Evolutionary conservation across 2,888 invertebrate species (phyloP), one percentile per base, ranked within the genome.

Genomic region (Leptopilina syphax): DNA sequence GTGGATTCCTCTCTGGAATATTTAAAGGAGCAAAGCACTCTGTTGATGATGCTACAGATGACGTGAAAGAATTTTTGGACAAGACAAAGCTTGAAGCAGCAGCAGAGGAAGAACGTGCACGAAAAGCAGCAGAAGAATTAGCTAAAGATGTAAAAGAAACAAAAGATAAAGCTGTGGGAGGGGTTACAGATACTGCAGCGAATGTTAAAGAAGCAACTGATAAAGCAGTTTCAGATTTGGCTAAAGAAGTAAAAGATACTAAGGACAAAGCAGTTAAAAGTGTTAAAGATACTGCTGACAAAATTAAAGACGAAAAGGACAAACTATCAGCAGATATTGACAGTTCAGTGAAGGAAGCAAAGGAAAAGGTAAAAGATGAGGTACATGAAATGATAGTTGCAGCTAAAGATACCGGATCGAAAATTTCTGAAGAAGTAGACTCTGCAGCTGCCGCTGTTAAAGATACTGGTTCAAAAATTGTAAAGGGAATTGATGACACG

Each of bases 11-110:
- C 5, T 68, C 81, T 27, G 81, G 78, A 5, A 79, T 81, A 34
- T 79, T 81, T 41, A 81, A 81, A 54, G 67, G 79, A 27, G 60
- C 70, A 3, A 79, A 79, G 54, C 66, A 79, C 0, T 24, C 79
- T 5, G 83, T 84, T 7, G 84, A 84, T 50, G 88, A 88, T n/a
- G 84, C 81, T 7, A 73, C 83, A 0, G 85, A 85, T 0, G 88
- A 88, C 2, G 84, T 84, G 0, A 92, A 88, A 92, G 93, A 93
- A 12, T 93, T 93, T 0, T 89, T 93, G 8, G 93, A 93, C 83
- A 87, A 94, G 83, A 92, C 93, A 0, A 92, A 92, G 78, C 91
- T 81, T 3, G 85, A 87, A 70, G 84, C 81, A 7, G 67, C 82
- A 0, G 80, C 81, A 0, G 82, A 79, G n/a, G 83, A 83, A 73